Conservation (phyloP, 1,140 invertebrate genomes). For the Doryteuthis pealeii region DNA sequence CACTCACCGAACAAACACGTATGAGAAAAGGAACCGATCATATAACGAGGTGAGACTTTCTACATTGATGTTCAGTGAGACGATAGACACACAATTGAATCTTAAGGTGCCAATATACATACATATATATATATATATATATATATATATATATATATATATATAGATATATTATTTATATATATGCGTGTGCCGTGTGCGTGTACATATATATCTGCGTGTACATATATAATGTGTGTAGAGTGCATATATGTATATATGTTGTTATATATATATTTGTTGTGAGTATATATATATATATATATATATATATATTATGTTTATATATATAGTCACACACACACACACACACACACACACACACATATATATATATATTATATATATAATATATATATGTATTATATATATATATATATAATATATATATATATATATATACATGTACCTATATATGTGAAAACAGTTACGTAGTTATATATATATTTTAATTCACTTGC, state of each 20-base stretch:
- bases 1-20: no score
- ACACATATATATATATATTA: conserved; percentile 3
- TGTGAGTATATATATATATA: conserved; percentile 4
- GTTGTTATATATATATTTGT: no score
- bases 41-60: no score
- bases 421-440: neutral
- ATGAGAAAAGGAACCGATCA: no score
- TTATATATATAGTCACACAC: no score
- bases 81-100: no score
- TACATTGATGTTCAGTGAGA: no score
- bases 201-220: neutral
- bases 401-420: neutral
- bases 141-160: no score
- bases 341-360: neutral
- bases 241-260: no score
- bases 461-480: neutral
- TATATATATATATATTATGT: conserved; percentile 1
- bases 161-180: neutral
- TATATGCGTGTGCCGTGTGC: neutral
- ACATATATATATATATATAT: conserved; percentile 4
- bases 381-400: neutral
- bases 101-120: no score
- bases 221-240: neutral
- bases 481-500: no score
- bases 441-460: neutral